phyloP scores from a whole-genome alignment of 1,140 invertebrate genomes.

The Thaumatotibia leucotreta region DNA sequence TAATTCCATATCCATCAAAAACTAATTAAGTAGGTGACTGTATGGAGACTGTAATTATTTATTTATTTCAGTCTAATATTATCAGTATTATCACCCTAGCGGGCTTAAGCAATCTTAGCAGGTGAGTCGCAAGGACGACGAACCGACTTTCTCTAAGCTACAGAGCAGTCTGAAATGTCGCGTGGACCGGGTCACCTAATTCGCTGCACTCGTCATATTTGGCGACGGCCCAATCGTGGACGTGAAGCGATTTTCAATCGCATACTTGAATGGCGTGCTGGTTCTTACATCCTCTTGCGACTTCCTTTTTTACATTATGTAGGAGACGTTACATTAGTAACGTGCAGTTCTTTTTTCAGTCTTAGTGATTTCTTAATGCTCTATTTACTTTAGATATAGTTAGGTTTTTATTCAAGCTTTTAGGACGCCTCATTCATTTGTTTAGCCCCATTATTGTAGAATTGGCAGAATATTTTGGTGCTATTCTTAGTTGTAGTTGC shows the following conservation, averaged over 20 bases:
- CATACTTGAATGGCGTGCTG: background rate
- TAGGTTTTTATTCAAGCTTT: no score
- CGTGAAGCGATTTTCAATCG: slow-evolving; percentile 20
- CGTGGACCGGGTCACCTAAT: slow-evolving; percentile 51
- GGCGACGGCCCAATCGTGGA: slow-evolving; percentile 25
- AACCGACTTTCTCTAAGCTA: slow-evolving; percentile 49
- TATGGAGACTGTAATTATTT: background rate
- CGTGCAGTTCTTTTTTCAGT: background rate
- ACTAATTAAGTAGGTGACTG: no score
- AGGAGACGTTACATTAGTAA: background rate
- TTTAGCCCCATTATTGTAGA: no score
- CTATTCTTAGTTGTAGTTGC: no score
- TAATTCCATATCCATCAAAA: no score
- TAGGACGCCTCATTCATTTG: no score
- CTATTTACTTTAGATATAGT: no score
- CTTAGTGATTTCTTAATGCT: slow-evolving; percentile 7
- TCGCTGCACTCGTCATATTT: slow-evolving; percentile 44
- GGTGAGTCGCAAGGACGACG: slow-evolving; percentile 40
- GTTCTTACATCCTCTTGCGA: slow-evolving; percentile 2
- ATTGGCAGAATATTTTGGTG: no score
- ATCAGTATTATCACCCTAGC: background rate
- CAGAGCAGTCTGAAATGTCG: slow-evolving; percentile 41
- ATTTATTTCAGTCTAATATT: background rate
- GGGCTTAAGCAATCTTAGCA: background rate
- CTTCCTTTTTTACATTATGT: background rate